Evolutionary conservation across 2,797 vertebrate species (phyloP), one percentile per base, ranked within the genome.

Genomic region (Sebastes diaconus): DNA sequence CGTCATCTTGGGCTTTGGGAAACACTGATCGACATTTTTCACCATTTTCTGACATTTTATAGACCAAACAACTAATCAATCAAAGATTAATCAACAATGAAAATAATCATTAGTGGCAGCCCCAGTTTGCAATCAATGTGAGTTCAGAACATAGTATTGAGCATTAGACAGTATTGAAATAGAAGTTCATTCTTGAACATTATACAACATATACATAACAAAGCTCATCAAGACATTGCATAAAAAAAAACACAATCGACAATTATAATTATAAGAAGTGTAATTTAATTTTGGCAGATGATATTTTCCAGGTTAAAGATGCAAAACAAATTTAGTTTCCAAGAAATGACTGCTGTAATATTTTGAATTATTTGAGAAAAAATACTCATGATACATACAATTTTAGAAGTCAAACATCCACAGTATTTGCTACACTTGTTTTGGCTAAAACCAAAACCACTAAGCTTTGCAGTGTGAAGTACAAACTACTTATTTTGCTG

Each of bases 391-490:
- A 29, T 12, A 64, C 50, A 22, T 39, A 6, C 3, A 14, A 30
- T 75, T 57, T 18, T 1, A 52, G 39, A 65, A 42, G 24, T 27
- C 13, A 63, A 58, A 29, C n/a, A 64, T 24, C n/a, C 8, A 27
- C 32, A 30, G 68, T n/a, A 79, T 34, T 68, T 70, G 6, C 34
- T 55, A 12, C 14, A 18, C 8, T 55, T 34, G 4, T 52, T 52
- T 68, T 70, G 8, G 30, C 18, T 65, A 18, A 63, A 70, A 61
- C n/a, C 27, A 42, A 59, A 80, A 84, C 30, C 57, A 67, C 14
- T 2, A 46, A 20, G 6, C 14, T 50, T 46, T 68, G 39, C 4
- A 6, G 6, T 25, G 13, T 67, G 7, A 66, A 50, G 7, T 24
- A 77, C 4, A 71, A 34, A 64, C 29, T 30, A 24, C 24, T 3